Base-by-base conservation (phyloP, 1,140 invertebrate species). In the Drosophila simulans region DNA sequence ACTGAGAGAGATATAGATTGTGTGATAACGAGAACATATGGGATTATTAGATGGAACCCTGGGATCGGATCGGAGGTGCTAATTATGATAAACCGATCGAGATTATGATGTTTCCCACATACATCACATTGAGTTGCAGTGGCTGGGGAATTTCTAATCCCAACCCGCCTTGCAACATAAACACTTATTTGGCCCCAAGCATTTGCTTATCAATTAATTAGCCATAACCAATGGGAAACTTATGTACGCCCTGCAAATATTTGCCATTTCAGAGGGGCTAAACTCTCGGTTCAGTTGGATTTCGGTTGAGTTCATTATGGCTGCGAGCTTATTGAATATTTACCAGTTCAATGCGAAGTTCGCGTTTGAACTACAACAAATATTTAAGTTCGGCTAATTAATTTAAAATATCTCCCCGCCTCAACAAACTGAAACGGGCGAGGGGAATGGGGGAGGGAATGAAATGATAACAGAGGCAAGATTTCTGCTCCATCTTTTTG, bases 121-220 rank as follows among this genome's bases (percentile, higher is more conserved):
- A 31, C 31, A 31, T 31, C 31, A 31, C 31, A 10, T 10, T 8
- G 31, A 31, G 31, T 8, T n/a, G 35, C 5, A 4, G 20, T 51
- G 27, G 42, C 37, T 37, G 5, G 22, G n/a, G 22, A 35, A 52
- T 7, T 40, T 12, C 25, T 35, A 43, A 25, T 13, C 49, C 72
- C n/a, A 11, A 35, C 39, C 39, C 31, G 37, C 40, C 35, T 35
- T 69, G 31, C 35, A 53, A 45, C 12, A 53, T 20, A 60, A 75
- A 52, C 71, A 65, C 59, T 74, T 43, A 40, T 56, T 40, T 42
- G 37, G 46, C 57, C 62, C 49, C 54, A 48, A 49, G 75, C 78
- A 59, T 76, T 88, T 83, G 84, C 80, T 88, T 88, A 88, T 89
- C 72, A 83, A 88, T 89, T 88, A 88, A 88, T 88, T 89, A 89